Conservation (phyloP, 2,113 vertebrate genomes). For the Xyrauchen texanus region DNA sequence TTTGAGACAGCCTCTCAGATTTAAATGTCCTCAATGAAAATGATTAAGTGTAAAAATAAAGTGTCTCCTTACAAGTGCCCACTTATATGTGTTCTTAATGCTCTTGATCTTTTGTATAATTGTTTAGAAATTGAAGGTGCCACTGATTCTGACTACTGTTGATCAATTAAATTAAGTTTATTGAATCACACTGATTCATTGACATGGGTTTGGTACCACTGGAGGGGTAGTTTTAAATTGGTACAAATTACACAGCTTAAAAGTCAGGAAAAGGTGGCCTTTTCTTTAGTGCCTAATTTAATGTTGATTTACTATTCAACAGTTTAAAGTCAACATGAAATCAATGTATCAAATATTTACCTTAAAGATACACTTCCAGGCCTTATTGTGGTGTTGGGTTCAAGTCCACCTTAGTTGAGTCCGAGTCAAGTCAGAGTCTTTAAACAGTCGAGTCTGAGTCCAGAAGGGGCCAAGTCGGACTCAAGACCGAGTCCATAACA, state of each 20-base stretch:
- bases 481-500: no score
- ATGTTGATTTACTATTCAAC: slow-evolving; percentile 26
- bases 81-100: slow-evolving; percentile 25
- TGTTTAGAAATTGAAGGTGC: slow-evolving; percentile 25
- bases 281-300: slow-evolving; percentile 60
- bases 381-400: neutral
- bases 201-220: slow-evolving; percentile 57
- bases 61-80: neutral
- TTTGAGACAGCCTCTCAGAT: neutral
- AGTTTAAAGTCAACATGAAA: neutral
- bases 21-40: neutral
- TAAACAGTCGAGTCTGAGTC: no score
- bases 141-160: slow-evolving; percentile 37
- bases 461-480: no score
- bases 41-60: neutral
- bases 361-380: neutral
- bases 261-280: slow-evolving; percentile 61
- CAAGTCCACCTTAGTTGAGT: no score
- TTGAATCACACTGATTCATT: slow-evolving; percentile 60
- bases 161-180: slow-evolving; percentile 60
- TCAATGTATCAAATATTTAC: neutral
- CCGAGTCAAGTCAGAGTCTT: no score
- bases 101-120: slow-evolving; percentile 23
- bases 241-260: slow-evolving; percentile 63
- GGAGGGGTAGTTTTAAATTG: slow-evolving; percentile 60